Evolutionary conservation across 2,113 vertebrate species (phyloP), one percentile per base, ranked within the genome.

Genomic region (Hiodon alosoides): DNA sequence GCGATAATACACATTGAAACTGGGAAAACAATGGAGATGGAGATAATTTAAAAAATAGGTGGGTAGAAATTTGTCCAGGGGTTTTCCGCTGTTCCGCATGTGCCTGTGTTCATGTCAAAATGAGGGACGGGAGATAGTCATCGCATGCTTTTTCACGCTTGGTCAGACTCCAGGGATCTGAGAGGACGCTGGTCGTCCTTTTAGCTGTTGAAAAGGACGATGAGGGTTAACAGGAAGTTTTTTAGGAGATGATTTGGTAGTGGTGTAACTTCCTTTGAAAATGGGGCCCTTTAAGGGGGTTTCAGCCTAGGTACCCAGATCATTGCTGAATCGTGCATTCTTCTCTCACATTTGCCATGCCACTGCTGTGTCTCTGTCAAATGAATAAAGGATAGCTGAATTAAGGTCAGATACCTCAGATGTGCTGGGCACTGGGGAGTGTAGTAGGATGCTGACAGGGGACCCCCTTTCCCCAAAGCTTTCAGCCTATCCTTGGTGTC

Each of bases 121-220:
- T 14, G 52, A 64, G 71, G 61, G 70, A 81, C 80, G 57, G 75
- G 80, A 74, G 68, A 31, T 67, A 47, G 54, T 78, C 67, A 78
- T 81, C 75, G 79, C 61, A 67, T 16, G 10, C 58, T 8, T 59
- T 81, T 78, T 82, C 74, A 71, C 71, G 75, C 66, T 78, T 78
- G 80, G 82, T 82, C 81, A 84, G 68, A 71, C 76, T 80, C 65
- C 3, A 10, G 77, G 77, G 75, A 83, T 80, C 68, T 64, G 77
- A 82, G 80, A 8, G 77, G 73, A 80, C 70, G 47, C 60, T 72
- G 48, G 58, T 71, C 72, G 80, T 83, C 79, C 78, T 79, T 79
- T 75, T 47, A 73, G 70, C 58, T 61, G 74, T 9, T 54, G 65
- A 68, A 60, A 69, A 67, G 64, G 54, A 72, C 72, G 79, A 74